A percentile compares a stretch with the other conserved stretches of the same genome.
phyloP scores from a whole-genome alignment of 2,797 vertebrate genomes.

The Spheniscus humboldti region DNA sequence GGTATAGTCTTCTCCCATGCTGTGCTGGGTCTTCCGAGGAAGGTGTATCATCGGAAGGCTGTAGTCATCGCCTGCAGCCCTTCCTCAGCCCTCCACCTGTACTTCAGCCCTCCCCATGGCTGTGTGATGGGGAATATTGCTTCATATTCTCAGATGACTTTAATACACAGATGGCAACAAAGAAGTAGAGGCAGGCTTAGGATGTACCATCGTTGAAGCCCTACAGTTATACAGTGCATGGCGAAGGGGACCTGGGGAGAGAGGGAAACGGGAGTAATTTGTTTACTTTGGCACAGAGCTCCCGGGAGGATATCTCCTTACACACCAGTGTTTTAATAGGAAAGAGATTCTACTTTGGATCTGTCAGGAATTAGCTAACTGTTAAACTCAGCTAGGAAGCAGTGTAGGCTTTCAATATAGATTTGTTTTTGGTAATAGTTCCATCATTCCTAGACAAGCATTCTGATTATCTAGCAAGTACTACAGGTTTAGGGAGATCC shows the following conservation, averaged over 20 bases:
- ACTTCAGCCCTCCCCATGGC: background rate
- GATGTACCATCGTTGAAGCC: background rate
- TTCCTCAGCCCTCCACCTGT: background rate
- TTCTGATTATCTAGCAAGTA: background rate
- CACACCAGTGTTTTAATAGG: background rate
- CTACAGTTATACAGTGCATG: background rate
- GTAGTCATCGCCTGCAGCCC: background rate
- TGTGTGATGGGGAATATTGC: background rate
- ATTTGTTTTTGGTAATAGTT: constrained; percentile 14
- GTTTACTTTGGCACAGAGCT: background rate
- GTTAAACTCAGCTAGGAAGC: background rate
- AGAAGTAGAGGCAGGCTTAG: background rate
- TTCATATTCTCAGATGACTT: background rate
- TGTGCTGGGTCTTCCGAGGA: background rate
- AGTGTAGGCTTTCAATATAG: background rate
- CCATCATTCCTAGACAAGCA: background rate
- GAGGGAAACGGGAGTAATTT: background rate
- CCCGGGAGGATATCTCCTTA: background rate
- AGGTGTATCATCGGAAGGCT: background rate
- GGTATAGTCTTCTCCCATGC: background rate
- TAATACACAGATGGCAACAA: background rate
- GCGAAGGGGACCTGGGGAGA: background rate
- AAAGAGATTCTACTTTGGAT: background rate
- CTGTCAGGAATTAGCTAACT: background rate
- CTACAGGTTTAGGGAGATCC: background rate